These are phyloP conservation scores for Onychomys leucogaster DNA, from an alignment of 2,797 vertebrate genomes.

Conservation along the genomic window DNA sequence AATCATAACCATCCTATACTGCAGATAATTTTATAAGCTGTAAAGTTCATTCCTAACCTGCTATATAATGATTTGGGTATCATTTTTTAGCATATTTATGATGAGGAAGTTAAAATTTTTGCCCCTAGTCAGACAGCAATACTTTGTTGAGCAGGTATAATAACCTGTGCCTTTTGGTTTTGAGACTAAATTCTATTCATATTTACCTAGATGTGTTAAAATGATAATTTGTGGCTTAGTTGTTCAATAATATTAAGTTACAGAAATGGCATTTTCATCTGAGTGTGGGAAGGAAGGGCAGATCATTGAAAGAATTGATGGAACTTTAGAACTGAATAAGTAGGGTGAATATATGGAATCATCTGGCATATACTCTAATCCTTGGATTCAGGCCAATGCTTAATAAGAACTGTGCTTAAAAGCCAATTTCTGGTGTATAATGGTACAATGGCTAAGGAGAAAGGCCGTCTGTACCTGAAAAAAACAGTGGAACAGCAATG, in stretches of 20 bases:
- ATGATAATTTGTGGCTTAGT: neutral
- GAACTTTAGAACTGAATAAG: neutral
- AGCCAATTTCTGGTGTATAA: neutral
- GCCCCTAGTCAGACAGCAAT: neutral
- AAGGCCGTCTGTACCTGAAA: neutral
- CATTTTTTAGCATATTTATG: conserved; percentile 14
- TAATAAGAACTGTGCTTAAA: neutral
- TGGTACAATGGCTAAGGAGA: neutral
- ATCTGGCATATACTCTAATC: neutral
- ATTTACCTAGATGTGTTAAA: neutral
- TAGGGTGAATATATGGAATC: neutral
- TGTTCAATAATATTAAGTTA: neutral
- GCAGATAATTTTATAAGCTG: neutral
- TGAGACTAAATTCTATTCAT: neutral
- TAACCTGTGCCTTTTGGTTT: neutral
- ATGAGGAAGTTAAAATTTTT: neutral
- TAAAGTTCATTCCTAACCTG: neutral
- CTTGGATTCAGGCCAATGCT: neutral
- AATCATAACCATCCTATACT: neutral
- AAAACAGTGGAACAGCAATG: neutral
- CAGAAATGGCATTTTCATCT: neutral
- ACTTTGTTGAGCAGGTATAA: neutral
- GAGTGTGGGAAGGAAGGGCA: neutral
- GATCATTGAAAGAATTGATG: neutral
- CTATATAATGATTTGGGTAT: conserved; percentile 9